A percentile compares a stretch with the other conserved stretches of the same genome.
Evolutionary conservation across 92 coral and sea anemone species (phyloP).

Genomic region (Epizoanthus scotinus): DNA sequence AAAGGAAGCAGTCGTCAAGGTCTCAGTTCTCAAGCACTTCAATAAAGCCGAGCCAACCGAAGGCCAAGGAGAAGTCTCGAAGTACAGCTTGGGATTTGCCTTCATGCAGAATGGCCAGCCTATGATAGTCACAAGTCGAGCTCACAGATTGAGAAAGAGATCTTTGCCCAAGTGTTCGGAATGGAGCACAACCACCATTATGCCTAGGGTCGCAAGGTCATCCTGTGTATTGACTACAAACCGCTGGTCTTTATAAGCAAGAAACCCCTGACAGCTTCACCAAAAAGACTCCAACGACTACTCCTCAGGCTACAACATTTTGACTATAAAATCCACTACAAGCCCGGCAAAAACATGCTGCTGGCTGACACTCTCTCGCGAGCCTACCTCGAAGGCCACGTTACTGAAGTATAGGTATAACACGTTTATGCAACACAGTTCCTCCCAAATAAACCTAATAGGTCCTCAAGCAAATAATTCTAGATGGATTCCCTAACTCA

Average conservation of each 20-base stretch:
- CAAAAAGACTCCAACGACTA: slow-evolving; percentile 51
- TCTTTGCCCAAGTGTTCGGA: slow-evolving; percentile 49
- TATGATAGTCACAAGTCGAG: slow-evolving; percentile 44
- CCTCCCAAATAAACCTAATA: slow-evolving; percentile 40
- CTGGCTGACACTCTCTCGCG: slow-evolving; percentile 44
- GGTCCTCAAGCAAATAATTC: not conserved
- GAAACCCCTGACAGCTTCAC: slow-evolving; percentile 44
- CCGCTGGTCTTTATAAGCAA: slow-evolving; percentile 37
- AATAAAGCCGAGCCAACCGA: too few relatives aligned
- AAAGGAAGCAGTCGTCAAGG: too few relatives aligned
- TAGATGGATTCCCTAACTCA: not conserved
- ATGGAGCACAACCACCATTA: slow-evolving; percentile 55
- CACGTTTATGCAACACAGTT: slow-evolving; percentile 45
- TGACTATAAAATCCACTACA: slow-evolving; percentile 41
- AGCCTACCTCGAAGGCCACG: slow-evolving; percentile 32
- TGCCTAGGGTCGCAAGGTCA: slow-evolving; percentile 37
- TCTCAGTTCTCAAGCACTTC: too few relatives aligned
- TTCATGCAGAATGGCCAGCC: slow-evolving; percentile 48
- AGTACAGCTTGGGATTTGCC: too few relatives aligned
- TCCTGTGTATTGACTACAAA: slow-evolving; percentile 49
- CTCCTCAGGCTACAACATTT: slow-evolving; percentile 32
- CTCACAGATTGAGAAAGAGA: slow-evolving; percentile 53
- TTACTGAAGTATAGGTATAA: slow-evolving; percentile 42
- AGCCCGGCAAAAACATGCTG: slow-evolving; percentile 28
- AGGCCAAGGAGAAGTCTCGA: too few relatives aligned